Evolutionary conservation across 2,113 vertebrate genomes (phyloP).

Genomic region (Maylandia zebra): DNA sequence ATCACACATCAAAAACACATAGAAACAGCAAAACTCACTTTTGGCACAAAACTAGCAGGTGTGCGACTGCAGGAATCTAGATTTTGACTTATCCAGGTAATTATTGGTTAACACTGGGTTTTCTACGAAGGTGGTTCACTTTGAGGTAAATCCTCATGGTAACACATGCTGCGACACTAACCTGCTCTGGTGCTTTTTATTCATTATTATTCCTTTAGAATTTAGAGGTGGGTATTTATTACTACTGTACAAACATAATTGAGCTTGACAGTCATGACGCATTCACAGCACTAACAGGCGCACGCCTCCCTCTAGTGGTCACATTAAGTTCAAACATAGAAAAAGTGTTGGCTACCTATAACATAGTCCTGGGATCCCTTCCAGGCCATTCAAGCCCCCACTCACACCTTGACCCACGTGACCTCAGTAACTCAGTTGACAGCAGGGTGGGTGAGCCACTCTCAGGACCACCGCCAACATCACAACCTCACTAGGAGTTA

Average conservation of each 20-base stretch:
- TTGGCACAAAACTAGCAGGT: not conserved
- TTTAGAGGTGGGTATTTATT: not conserved
- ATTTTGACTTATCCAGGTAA: not conserved
- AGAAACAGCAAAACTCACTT: not conserved
- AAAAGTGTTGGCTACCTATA: not conserved
- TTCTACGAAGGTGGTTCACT: not conserved
- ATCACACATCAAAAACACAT: not conserved
- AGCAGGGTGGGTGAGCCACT: not conserved
- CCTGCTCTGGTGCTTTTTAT: not conserved
- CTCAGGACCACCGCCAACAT: not conserved
- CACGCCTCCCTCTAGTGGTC: not conserved
- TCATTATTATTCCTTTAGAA: not conserved
- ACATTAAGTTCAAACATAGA: not conserved
- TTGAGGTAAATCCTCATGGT: not conserved
- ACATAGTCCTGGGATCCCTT: not conserved
- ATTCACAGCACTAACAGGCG: not conserved
- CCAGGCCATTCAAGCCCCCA: not conserved
- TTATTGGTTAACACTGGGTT: not conserved
- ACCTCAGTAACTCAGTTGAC: not conserved
- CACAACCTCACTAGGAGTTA: not conserved
- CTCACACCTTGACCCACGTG: not conserved
- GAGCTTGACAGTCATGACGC: not conserved
- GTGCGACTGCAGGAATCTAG: not conserved
- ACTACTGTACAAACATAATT: not conserved
- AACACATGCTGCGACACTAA: not conserved